Base-by-base conservation (phyloP, 2,888 invertebrate genomes). In the Invenusta paracnida region DNA sequence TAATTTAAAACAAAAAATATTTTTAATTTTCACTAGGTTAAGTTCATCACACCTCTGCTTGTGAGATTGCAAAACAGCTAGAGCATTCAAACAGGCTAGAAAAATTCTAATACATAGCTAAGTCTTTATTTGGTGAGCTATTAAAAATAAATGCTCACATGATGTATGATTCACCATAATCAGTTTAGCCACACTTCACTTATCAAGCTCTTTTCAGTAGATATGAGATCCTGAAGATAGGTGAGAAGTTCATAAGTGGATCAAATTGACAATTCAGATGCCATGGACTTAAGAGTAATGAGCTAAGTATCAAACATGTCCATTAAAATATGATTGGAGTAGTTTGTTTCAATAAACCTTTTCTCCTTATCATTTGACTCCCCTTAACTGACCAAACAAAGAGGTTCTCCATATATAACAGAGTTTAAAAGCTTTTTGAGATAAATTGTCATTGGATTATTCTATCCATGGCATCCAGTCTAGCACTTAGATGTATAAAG, bases 41-140 rank as follows among this genome's bases (percentile, higher is more conserved):
- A 73, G 73, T 73, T 73, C 73, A 73, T 73, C 73, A 73, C 73
- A 73, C 25, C 73, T 25, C 73, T 73, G 73, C 73, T 73, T 73
- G 73, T 73, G 73, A 73, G 73, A 73, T 25, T 73, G 73, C n/a
- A 73, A 73, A 73, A 73, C 11, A 73, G 73, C 73, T 73, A 73
- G 73, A 73, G 73, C 73, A 73, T 73, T 13, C 11, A 13, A 73
- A 73, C 23, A 23, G n/a, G n/a, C 5, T 5, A 17, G 5, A 48
- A 17, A 13, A 5, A 73, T 73, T 73, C 73, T 73, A 23, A 73
- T 23, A 73, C 25, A 23, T 23, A 73, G 73, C 73, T 23, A 73
- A 73, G 73, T 73, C 73, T 73, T 48, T 17, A 48, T 5, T 48
- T 17, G 17, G 48, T 17, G 17, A 48, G 48, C 48, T 17, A 48